phyloP scores from a whole-genome alignment of 2,888 invertebrate genomes.

The Lamellibrachia satsuma region DNA sequence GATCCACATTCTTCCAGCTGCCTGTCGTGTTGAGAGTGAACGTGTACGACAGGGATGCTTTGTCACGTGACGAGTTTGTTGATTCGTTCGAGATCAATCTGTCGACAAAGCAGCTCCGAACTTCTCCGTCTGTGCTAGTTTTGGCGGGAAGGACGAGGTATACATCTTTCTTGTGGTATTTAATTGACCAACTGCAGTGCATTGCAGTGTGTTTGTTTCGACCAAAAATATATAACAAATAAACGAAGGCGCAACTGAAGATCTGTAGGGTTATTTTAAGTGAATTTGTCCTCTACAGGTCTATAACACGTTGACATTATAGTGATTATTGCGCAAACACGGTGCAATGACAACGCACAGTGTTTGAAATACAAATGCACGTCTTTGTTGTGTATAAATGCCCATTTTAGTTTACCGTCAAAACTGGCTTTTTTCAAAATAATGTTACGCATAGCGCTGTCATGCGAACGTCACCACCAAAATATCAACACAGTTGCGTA shows the following conservation, averaged over 20 bases:
- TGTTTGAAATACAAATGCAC: too few species aligned
- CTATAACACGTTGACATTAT: too few species aligned
- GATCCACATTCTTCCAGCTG: not conserved
- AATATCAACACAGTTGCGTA: not conserved
- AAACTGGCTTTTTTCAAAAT: too few species aligned
- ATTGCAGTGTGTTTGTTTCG: not conserved
- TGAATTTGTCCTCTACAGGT: too few species aligned
- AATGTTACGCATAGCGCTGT: too few species aligned
- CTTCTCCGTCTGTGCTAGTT: not conserved
- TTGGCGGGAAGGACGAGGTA: not conserved
- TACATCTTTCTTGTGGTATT: not conserved
- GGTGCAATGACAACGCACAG: too few species aligned
- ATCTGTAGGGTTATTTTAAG: too few species aligned
- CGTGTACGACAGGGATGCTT: not conserved
- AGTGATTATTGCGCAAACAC: too few species aligned
- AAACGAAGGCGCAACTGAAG: not conserved
- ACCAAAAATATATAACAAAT: not conserved
- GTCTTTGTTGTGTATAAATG: too few species aligned
- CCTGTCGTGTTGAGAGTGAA: not conserved
- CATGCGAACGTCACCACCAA: too few species aligned
- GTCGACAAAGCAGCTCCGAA: not conserved
- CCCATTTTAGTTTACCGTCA: too few species aligned
- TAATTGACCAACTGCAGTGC: not conserved
- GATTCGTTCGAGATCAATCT: not conserved
- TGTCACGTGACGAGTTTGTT: constrained; percentile 17